Evolutionary conservation across 2,797 vertebrate species (phyloP).

Genomic region (Rhincodon typus): DNA sequence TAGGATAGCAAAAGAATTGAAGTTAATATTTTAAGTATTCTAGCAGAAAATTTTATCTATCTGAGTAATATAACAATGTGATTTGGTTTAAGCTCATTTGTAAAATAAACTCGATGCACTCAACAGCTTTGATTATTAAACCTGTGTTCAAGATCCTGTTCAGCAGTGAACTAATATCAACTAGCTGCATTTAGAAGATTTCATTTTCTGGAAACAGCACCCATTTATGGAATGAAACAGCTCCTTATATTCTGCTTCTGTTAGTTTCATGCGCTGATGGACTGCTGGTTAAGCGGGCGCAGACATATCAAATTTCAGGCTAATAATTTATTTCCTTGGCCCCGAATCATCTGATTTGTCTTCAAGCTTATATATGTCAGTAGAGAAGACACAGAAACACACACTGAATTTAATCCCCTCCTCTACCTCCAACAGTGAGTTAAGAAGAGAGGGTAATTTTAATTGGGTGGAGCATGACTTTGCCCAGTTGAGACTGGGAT

Average conservation of each 20-base stretch:
- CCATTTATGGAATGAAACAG: too few relatives aligned
- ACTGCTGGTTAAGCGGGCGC: too few relatives aligned
- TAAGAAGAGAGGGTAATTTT: too few relatives aligned
- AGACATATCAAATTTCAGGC: too few relatives aligned
- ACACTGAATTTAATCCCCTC: background rate
- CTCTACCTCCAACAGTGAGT: too few relatives aligned
- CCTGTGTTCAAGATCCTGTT: background rate
- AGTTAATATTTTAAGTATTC: background rate
- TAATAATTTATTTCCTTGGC: slow-evolving; percentile 15
- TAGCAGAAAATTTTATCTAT: background rate
- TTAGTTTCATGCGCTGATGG: too few relatives aligned
- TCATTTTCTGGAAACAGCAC: background rate
- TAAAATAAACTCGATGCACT: background rate
- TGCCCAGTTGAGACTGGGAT: too few relatives aligned
- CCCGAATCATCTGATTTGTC: background rate
- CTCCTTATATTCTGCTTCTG: too few relatives aligned
- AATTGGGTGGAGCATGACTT: too few relatives aligned
- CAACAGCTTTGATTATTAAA: slow-evolving; percentile 1
- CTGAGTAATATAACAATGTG: background rate
- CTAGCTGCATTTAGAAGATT: background rate
- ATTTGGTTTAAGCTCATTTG: background rate
- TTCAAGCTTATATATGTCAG: background rate
- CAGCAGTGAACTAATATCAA: background rate
- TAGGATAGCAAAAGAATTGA: background rate
- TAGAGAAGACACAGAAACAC: background rate